These are phyloP conservation scores for Cercopithecus petaurista DNA, from an alignment of 2,797 vertebrate species.

Conservation along the genomic window DNA sequence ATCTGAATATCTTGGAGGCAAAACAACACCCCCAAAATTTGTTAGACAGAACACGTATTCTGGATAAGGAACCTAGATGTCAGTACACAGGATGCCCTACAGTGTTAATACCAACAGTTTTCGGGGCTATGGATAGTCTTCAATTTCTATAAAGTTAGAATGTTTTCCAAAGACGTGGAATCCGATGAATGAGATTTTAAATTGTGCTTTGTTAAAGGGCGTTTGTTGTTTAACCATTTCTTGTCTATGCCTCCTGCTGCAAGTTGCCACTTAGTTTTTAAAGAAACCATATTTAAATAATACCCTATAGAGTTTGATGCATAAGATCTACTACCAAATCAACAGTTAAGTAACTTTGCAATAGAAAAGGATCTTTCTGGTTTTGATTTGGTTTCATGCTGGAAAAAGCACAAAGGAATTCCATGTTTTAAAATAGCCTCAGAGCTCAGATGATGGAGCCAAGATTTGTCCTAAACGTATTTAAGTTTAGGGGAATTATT, in stretches of 20 bases:
- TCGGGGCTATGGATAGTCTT: slow-evolving; percentile 71
- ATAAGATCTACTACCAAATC: neutral
- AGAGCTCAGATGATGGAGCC: slow-evolving; percentile 11
- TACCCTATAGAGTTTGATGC: neutral
- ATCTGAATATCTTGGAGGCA: slow-evolving; percentile 81
- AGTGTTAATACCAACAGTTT: slow-evolving; percentile 81
- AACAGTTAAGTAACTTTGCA: slow-evolving; percentile 41
- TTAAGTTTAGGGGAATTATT: slow-evolving; percentile 62
- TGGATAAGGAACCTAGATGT: slow-evolving; percentile 76
- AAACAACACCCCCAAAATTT: slow-evolving; percentile 81
- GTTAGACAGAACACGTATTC: slow-evolving; percentile 81
- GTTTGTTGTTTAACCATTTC: slow-evolving; percentile 49
- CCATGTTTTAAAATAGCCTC: slow-evolving; percentile 38
- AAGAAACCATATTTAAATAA: slow-evolving; percentile 55
- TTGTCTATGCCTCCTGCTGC: neutral
- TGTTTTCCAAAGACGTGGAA: slow-evolving; percentile 64
- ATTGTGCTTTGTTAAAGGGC: slow-evolving; percentile 39
- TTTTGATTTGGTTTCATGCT: slow-evolving; percentile 55
- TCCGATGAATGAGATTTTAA: slow-evolving; percentile 55
- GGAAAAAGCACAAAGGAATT: slow-evolving; percentile 52
- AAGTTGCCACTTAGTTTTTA: neutral
- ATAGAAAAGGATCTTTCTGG: slow-evolving; percentile 25
- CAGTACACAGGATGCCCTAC: slow-evolving; percentile 70
- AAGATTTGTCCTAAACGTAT: slow-evolving; percentile 19
- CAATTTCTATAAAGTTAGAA: slow-evolving; percentile 75